Percentiles rank a stretch among this genome's conserved stretches.
Evolutionary conservation across 2,113 vertebrate species (phyloP).

Genomic region (Microtus montanus): DNA sequence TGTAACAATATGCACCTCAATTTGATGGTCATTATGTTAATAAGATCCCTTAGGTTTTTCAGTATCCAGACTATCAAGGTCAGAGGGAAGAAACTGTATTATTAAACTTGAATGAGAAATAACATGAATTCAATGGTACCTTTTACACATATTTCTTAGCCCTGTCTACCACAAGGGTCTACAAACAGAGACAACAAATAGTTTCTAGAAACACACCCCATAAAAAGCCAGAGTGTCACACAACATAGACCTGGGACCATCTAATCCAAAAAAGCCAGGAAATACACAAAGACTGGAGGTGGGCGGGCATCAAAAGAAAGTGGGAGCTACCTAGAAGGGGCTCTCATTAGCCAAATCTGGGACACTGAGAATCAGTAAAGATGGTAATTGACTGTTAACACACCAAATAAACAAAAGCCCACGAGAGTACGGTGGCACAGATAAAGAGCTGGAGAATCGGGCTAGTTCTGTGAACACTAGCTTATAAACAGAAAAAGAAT

Average conservation of each 20-base stretch:
- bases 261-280: neutral
- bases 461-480: neutral
- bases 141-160: neutral
- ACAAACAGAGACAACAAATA: neutral
- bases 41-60: neutral
- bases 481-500: neutral
- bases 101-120: constrained; percentile 8
- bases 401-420: neutral
- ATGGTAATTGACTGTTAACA: neutral
- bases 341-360: neutral
- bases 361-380: neutral
- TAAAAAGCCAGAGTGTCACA: neutral
- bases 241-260: neutral
- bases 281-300: neutral
- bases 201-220: constrained; percentile 28
- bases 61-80: neutral
- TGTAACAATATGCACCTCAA: neutral
- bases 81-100: neutral
- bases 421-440: neutral
- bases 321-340: neutral
- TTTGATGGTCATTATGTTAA: neutral
- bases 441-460: neutral
- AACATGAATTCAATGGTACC: neutral
- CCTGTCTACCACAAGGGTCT: neutral
- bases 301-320: neutral